These are phyloP conservation scores for Acrobeloides nanus DNA, from an alignment of 2,888 invertebrate genomes.

Conservation along the genomic window DNA sequence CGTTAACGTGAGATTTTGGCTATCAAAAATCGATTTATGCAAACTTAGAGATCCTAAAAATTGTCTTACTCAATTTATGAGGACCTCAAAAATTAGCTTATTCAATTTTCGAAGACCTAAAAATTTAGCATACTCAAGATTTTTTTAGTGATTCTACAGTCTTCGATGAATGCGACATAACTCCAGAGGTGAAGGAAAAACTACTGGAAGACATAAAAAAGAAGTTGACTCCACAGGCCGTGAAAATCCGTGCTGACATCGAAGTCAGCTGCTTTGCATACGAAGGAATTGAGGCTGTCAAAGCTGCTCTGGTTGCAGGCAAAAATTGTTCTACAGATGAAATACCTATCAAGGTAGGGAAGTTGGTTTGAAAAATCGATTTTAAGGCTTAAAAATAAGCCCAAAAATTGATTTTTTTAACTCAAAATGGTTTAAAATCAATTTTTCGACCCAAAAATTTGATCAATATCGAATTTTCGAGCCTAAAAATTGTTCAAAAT, in stretches of 20 bases:
- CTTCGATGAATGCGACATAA: slow-evolving; percentile 87
- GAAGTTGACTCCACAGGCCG: slow-evolving; percentile 91
- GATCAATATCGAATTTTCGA: too few relatives aligned
- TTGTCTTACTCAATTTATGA: too few relatives aligned
- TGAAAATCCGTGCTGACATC: slow-evolving; percentile 79
- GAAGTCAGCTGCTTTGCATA: slow-evolving; percentile 77
- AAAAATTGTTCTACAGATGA: slow-evolving; percentile 81
- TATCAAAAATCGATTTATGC: slow-evolving; percentile 1
- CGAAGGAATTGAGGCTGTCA: slow-evolving; percentile 97
- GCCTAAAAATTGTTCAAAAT: too few relatives aligned
- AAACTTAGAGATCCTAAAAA: too few relatives aligned
- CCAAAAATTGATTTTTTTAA: too few relatives aligned
- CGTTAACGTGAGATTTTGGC: slow-evolving; percentile 70
- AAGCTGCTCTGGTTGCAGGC: slow-evolving; percentile 77
- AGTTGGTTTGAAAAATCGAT: too few relatives aligned
- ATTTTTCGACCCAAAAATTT: too few relatives aligned
- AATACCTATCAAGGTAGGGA: slow-evolving; percentile 78
- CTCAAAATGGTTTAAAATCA: too few relatives aligned
- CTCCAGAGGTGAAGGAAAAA: slow-evolving; percentile 81
- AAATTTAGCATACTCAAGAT: slow-evolving; percentile 3
- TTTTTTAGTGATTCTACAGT: slow-evolving; percentile 77
- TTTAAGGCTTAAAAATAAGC: too few relatives aligned
- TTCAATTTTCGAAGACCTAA: neutral
- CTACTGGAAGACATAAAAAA: slow-evolving; percentile 86
- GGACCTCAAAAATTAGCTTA: too few relatives aligned